Percentiles rank a stretch among this genome's conserved stretches.
These are phyloP conservation scores for Anguilla megastoma DNA, from an alignment of 2,797 vertebrate species.

Conservation along the genomic window DNA sequence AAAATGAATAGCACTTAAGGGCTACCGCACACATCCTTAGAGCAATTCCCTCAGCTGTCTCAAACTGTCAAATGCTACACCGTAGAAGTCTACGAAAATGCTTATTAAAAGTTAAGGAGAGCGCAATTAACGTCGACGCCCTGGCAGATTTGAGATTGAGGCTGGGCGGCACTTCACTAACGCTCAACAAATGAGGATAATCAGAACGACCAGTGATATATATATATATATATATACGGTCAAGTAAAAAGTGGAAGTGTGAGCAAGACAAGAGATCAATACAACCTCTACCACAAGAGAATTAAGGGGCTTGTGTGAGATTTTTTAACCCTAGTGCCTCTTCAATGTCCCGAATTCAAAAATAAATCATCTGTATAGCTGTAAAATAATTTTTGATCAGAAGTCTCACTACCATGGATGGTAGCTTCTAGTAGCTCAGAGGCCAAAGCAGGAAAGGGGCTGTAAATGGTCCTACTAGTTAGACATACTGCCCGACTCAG, in stretches of 20 bases:
- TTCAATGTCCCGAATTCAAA: conserved; percentile 14
- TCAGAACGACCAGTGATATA: conserved; percentile 35
- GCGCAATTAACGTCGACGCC: conserved; percentile 56
- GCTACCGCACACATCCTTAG: conserved; percentile 38
- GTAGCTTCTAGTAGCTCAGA: background rate
- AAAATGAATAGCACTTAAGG: conserved; percentile 45
- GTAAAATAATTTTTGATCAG: background rate
- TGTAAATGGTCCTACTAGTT: background rate
- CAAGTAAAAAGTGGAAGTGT: background rate
- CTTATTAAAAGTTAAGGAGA: conserved; percentile 58
- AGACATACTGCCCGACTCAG: background rate
- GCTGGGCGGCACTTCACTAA: conserved; percentile 28
- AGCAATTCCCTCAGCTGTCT: conserved; percentile 42
- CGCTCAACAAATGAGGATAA: conserved; percentile 36
- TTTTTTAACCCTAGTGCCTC: background rate
- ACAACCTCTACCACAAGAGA: background rate
- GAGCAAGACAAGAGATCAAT: conserved; percentile 30
- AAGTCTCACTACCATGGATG: background rate
- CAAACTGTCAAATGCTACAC: conserved; percentile 42
- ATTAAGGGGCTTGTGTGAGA: background rate
- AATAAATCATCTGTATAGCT: background rate
- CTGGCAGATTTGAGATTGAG: conserved; percentile 34
- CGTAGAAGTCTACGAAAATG: conserved; percentile 38
- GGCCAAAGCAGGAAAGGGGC: background rate
- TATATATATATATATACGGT: background rate